Conservation (phyloP, 2,797 vertebrate genomes). For the Galagoides demidoff region DNA sequence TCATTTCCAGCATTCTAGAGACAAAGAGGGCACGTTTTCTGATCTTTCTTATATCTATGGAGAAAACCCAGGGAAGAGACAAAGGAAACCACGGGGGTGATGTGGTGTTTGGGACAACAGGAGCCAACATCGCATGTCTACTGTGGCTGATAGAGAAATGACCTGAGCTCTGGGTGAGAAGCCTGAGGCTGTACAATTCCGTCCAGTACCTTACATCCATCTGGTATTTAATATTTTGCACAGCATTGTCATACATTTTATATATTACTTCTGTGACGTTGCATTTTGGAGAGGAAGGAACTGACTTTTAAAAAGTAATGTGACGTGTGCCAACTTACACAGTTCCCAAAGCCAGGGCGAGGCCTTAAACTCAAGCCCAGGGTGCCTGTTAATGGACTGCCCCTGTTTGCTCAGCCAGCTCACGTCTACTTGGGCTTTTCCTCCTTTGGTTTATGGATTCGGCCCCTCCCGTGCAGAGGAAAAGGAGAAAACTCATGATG, state of each 20-base stretch:
- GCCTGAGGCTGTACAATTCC: background rate
- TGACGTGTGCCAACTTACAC: background rate
- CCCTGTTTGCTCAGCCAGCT: background rate
- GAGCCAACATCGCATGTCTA: rapidly evolving
- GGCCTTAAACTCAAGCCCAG: background rate
- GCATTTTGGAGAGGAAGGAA: background rate
- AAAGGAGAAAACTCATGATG: background rate
- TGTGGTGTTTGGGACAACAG: background rate
- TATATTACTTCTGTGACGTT: background rate
- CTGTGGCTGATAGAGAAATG: rapidly evolving
- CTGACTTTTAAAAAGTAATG: background rate
- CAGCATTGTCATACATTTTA: background rate
- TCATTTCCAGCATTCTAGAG: background rate
- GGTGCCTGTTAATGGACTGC: background rate
- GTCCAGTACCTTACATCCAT: background rate
- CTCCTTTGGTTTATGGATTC: background rate
- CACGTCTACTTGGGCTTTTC: background rate
- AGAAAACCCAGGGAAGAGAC: background rate
- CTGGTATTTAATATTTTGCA: background rate
- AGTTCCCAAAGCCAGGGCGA: background rate
- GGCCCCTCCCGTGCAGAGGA: background rate
- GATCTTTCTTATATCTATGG: background rate
- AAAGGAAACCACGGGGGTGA: background rate
- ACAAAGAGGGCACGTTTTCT: background rate
- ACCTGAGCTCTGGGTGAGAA: background rate